A percentile compares a stretch with the other conserved stretches of the same genome.
phyloP scores from a whole-genome alignment of 2,888 invertebrate genomes.

The Eutolmus rufibarbis region DNA sequence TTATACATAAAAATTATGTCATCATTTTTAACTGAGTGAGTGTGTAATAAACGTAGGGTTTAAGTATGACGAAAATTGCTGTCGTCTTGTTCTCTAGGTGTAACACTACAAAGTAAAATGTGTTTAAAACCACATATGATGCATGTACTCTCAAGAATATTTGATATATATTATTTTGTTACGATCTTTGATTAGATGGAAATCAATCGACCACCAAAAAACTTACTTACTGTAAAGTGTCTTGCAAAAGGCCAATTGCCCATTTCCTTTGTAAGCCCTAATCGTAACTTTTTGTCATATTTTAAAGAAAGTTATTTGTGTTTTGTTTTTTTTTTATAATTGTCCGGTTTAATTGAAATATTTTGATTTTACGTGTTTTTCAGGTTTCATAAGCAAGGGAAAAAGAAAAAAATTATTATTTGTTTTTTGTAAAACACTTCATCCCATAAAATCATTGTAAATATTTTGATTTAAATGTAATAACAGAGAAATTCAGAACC shows the following conservation, averaged over 20 bases:
- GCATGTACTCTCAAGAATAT: background rate
- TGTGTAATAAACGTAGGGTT: background rate
- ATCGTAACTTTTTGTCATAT: conserved; percentile 32
- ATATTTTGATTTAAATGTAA: background rate
- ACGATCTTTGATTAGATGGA: background rate
- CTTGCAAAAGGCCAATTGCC: conserved; percentile 37
- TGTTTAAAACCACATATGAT: background rate
- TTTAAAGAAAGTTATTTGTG: background rate
- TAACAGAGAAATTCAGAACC: background rate
- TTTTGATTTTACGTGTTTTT: background rate
- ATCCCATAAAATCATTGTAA: background rate
- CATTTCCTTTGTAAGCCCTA: conserved; percentile 27
- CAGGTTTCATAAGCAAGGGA: background rate
- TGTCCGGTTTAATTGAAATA: background rate
- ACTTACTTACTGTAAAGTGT: conserved; percentile 35
- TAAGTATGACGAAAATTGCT: background rate
- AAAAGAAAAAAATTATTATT: conserved; percentile 20
- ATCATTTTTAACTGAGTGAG: background rate
- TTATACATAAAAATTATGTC: background rate
- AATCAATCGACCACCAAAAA: background rate
- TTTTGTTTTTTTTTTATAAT: background rate
- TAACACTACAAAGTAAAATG: conserved; percentile 22
- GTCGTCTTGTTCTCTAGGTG: background rate
- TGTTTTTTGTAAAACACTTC: background rate
- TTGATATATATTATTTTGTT: background rate